Percentiles rank a stretch among this genome's conserved stretches.
Conservation (phyloP, 2,113 vertebrate species). For the Terrapene triunguis region DNA sequence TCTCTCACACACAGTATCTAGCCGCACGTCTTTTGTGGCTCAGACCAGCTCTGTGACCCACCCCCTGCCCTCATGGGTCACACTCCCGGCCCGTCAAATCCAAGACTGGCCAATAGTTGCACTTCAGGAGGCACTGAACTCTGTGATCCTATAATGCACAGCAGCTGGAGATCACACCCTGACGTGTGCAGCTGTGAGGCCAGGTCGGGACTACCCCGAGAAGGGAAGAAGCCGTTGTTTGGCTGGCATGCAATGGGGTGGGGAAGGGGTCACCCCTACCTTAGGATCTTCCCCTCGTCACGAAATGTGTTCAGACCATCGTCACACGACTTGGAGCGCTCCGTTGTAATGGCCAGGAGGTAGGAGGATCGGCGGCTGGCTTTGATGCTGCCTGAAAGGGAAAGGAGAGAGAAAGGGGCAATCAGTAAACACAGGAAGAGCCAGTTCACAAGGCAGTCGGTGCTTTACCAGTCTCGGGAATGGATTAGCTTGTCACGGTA, state of each 20-base stretch:
- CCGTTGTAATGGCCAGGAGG: slow-evolving; percentile 94
- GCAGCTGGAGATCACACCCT: neutral
- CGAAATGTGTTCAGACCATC: slow-evolving; percentile 95
- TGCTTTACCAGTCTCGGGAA: neutral
- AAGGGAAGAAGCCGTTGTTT: neutral
- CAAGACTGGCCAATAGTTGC: neutral
- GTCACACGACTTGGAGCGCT: slow-evolving; percentile 98
- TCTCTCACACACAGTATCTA: neutral
- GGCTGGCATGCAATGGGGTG: neutral
- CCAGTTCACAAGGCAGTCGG: neutral
- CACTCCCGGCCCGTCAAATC: neutral
- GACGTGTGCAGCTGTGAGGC: neutral
- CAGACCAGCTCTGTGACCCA: neutral
- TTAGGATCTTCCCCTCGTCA: slow-evolving; percentile 87
- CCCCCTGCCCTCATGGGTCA: neutral
- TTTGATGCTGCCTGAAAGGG: slow-evolving; percentile 90
- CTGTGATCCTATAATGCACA: neutral
- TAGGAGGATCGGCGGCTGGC: slow-evolving; percentile 97
- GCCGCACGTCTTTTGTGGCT: neutral
- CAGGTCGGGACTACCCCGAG: neutral
- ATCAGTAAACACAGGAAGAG: neutral
- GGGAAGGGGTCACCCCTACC: slow-evolving; percentile 63
- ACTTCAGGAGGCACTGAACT: neutral
- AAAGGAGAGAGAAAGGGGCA: slow-evolving; percentile 38
- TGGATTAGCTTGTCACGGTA: neutral